These are phyloP conservation scores for Euglossa dilemma DNA, from an alignment of 1,140 invertebrate genomes.

Conservation along the genomic window DNA sequence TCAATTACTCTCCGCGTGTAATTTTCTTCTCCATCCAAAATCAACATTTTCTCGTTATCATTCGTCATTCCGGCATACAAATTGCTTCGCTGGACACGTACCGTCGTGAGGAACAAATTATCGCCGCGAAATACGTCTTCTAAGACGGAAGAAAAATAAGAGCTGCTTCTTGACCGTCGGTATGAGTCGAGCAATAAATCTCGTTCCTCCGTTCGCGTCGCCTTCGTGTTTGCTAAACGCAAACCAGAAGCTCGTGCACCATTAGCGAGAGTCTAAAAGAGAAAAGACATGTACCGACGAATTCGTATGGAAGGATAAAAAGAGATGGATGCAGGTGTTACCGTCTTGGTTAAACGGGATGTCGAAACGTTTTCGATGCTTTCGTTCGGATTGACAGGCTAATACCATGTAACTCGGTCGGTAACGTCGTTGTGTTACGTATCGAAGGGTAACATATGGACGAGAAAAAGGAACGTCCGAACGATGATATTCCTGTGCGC, in stretches of 20 bases:
- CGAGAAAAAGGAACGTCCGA: not conserved
- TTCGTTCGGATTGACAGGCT: not conserved
- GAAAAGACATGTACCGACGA: not conserved
- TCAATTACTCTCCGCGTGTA: not conserved
- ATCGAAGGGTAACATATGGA: not conserved
- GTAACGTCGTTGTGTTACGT: not conserved
- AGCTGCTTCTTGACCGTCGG: not conserved
- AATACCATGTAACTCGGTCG: not conserved
- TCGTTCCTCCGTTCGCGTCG: not conserved
- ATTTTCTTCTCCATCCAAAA: not conserved
- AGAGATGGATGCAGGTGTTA: slow-evolving; percentile 14
- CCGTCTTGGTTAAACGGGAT: slow-evolving; percentile 23
- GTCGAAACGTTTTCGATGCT: slow-evolving; percentile 25
- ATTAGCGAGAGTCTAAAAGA: not conserved
- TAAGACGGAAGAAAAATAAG: not conserved
- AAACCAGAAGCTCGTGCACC: not conserved
- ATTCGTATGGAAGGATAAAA: not conserved
- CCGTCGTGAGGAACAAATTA: too few species aligned
- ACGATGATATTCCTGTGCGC: not conserved
- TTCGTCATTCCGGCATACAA: too few species aligned
- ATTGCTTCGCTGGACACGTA: too few species aligned
- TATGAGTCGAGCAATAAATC: not conserved
- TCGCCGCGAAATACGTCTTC: not conserved
- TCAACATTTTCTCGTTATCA: too few species aligned
- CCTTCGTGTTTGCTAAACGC: not conserved